Base-by-base conservation (phyloP, 1,140 invertebrate genomes). In the Potamilus streckersoni region DNA sequence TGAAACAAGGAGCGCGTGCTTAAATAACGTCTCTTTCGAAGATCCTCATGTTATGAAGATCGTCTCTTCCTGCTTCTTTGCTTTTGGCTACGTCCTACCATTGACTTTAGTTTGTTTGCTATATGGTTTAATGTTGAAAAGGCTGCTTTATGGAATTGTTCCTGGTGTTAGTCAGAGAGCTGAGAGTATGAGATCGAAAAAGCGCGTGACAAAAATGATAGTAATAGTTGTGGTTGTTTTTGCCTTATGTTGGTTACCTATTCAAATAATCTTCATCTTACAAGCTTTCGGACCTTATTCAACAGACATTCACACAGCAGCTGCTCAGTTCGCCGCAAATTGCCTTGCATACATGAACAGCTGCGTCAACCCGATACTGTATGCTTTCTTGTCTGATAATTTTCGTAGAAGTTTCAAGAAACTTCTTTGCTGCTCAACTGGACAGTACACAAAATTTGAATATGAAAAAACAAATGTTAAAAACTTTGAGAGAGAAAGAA, bases 281-380 rank as follows among this genome's bases (percentile, higher is more conserved):
- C 89, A 89, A 69, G 78, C 84, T 73, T 86, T 87, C 76, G 92
- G 91, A 15, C 56, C 64, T 19, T 81, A 80, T 38, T 91, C 95
- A 93, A 69, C 63, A 0, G 80, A 82, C 67, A 57, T 67, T 15
- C 20, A 57, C 2, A 82, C 92, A 82, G 93, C 96, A 81, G 92
- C 95, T 20, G 90, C 94, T 11, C 95, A 96, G 89, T 95, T 97
- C 78, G 93, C 93, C 8, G 93, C 95, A 13, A 96, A 98, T 84
- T 95, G 97, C n/a, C 89, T 98, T 69, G 96, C 96, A 5, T 98
- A 98, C 90, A 96, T 95, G 89, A 98, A 98, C 91, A 96, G 95
- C 79, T 98, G 96, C 85, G 94, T 98, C 75, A 98, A 98, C 88
- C 97, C 97, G 0, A 95, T 98, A 76, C 92, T 98, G n/a, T 98